Base-by-base conservation (phyloP, 2,888 invertebrate genomes). In the Acanthoscelides obtectus region DNA sequence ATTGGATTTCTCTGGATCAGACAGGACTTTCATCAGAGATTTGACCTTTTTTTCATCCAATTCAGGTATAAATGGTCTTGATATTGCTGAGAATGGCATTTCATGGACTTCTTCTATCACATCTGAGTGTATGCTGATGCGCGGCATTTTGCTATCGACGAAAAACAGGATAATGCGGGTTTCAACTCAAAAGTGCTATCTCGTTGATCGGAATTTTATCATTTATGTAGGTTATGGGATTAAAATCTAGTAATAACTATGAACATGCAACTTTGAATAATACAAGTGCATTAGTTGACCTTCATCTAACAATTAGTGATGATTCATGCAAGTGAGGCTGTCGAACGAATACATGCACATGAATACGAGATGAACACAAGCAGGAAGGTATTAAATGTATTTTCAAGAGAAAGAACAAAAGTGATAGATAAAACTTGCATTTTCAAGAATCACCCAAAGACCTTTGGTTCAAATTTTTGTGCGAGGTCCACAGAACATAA, bases 71-170 rank as follows among this genome's bases (percentile, higher is more conserved):
- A 95, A 90, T 0, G 96, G 95, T 71, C 96, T 87, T 72, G 89
- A 92, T 77, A 96, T 89, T 64, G 91, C 91, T 6, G 87, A 86
- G 88, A 96, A 91, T 0, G 96, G 96, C 71, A 96, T 90, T 73
- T 94, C 89, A 81, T 95, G 90, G 8, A 94, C 86, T 81, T 94
- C 93, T 1, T 86, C 83, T 72, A 90, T 89, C 77, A 88, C 87
- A 12, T 88, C 89, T 67, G 92, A 90, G 84, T 94, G 93, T 21
- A 94, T 90, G 67, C 80, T 80, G 20, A 45, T 45, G 6, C 45
- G 3, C 17, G 45, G 45, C 45, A 45, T 45, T 45, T 45, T 0
- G 77, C 74, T 78, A 79, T 80, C 69, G 27, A n/a, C 20, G 45
- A 19, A 45, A 19, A 4, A 22, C 19, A 0, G 22, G 21, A 45